A percentile compares a stretch with the other conserved stretches of the same genome.
Conservation (phyloP, 2,888 invertebrate species). For the Dolichopus griseipennis region DNA sequence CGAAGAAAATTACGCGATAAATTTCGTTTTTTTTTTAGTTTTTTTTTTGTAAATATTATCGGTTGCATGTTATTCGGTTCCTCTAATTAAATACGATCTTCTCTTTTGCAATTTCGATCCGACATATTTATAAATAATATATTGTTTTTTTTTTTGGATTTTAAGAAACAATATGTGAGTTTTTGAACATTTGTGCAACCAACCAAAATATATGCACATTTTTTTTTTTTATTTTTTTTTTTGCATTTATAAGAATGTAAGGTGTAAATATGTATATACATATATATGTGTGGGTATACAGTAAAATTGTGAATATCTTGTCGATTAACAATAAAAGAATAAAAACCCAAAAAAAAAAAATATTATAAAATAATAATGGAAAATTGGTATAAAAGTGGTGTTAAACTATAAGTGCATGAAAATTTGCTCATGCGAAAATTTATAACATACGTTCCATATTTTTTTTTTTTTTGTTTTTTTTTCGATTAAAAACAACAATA, state of each 20-base stretch:
- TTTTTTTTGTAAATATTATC: not conserved
- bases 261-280: not conserved
- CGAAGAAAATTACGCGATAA: not conserved
- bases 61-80: not conserved
- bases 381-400: not conserved
- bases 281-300: not conserved
- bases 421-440: slow-evolving; percentile 3
- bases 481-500: not conserved
- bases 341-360: too few relatives aligned
- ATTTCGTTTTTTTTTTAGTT: not conserved
- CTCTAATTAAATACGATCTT: slow-evolving; percentile 1
- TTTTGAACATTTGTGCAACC: not conserved
- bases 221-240: too few relatives aligned
- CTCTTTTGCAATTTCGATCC: not conserved
- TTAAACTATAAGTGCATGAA: slow-evolving; percentile 6
- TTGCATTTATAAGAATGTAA: too few relatives aligned
- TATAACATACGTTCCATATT: not conserved
- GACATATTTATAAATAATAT: not conserved
- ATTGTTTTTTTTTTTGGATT: not conserved
- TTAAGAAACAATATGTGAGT: not conserved
- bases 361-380: not conserved
- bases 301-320: too few relatives aligned
- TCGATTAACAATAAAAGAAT: not conserved
- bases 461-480: not conserved
- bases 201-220: not conserved